A percentile compares a stretch with the other conserved stretches of the same genome.
Evolutionary conservation across 2,113 vertebrate species (phyloP).

Genomic region (Sclerurus mexicanus): DNA sequence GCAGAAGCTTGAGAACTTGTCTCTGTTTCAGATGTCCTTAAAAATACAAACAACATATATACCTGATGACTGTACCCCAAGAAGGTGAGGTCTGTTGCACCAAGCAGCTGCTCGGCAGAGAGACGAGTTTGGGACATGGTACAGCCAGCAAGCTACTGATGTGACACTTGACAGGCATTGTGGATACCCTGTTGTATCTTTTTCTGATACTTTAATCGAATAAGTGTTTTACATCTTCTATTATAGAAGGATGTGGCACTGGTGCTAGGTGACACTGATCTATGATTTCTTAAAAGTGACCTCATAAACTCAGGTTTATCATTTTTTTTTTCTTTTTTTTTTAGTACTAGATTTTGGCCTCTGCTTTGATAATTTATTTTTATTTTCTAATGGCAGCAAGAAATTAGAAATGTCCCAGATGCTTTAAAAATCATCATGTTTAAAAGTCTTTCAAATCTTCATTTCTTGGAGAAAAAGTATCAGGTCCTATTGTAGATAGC

Average conservation of each 20-base stretch:
- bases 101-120: accelerated
- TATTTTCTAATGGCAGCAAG: background rate
- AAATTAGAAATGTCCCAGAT: background rate
- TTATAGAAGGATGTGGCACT: background rate
- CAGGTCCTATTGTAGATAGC: background rate
- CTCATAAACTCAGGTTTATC: background rate
- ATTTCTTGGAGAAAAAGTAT: background rate
- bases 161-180: accelerated
- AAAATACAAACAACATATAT: accelerated
- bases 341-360: background rate
- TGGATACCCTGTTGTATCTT: background rate
- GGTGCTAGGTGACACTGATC: background rate
- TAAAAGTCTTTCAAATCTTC: background rate
- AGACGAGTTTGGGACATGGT: background rate
- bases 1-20: background rate
- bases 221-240: background rate
- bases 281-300: background rate
- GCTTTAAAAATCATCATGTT: background rate
- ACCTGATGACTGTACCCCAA: background rate
- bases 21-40: background rate
- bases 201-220: background rate
- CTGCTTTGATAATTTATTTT: background rate
- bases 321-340: background rate
- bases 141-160: background rate
- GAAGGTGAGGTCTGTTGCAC: background rate